These are phyloP conservation scores for Stichopus chloronotus DNA, from an alignment of 35 echinoderm and acorn worm species.

Conservation along the genomic window DNA sequence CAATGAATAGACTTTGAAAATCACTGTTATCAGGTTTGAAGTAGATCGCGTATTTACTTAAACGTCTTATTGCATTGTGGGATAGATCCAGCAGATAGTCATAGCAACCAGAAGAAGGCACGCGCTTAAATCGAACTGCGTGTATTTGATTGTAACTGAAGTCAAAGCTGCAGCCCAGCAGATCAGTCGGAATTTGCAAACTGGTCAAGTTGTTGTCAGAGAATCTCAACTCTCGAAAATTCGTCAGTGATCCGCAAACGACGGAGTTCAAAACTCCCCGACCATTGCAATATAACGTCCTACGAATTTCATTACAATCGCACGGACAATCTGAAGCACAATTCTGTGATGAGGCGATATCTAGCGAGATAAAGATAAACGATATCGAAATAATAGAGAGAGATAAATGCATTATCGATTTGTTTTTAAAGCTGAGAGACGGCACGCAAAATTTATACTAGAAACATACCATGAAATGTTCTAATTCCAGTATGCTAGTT, in stretches of 20 bases:
- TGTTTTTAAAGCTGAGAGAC: too few species aligned
- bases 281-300: neutral
- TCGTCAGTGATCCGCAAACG: neutral
- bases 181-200: neutral
- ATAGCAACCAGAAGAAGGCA: neutral
- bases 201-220: neutral
- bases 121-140: neutral
- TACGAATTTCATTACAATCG: neutral
- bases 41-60: neutral
- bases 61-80: neutral
- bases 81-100: neutral
- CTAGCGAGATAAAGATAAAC: too few species aligned
- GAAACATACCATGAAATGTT: too few species aligned
- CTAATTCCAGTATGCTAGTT: too few species aligned
- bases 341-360: too few species aligned
- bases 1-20: neutral
- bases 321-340: neutral
- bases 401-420: too few species aligned
- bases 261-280: neutral
- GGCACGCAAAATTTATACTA: too few species aligned
- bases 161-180: neutral
- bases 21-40: neutral
- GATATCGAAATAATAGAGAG: too few species aligned
- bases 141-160: conserved; percentile 3
- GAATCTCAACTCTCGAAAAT: neutral